phyloP scores from a whole-genome alignment of 2,113 vertebrate genomes.

The Crocuta crocuta region DNA sequence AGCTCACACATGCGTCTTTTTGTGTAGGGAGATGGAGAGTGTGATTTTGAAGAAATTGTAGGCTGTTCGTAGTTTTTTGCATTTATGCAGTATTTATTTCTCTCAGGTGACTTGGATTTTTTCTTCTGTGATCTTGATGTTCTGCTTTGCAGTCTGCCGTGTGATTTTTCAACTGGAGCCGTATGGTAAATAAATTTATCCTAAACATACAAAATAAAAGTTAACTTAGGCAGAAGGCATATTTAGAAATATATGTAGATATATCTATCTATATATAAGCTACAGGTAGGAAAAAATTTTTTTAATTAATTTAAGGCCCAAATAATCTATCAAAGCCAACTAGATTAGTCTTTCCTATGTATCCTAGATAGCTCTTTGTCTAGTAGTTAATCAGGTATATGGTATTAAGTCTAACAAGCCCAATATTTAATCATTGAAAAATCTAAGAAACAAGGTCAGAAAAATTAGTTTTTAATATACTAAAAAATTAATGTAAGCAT shows the following conservation, averaged over 20 bases:
- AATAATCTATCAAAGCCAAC: slow-evolving; percentile 35
- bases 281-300: neutral
- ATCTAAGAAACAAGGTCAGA: neutral
- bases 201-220: slow-evolving; percentile 80
- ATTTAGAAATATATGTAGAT: neutral
- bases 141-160: slow-evolving; percentile 69
- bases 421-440: slow-evolving; percentile 44
- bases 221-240: neutral
- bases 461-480: slow-evolving; percentile 20
- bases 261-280: neutral
- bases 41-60: slow-evolving; percentile 93
- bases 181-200: slow-evolving; percentile 69
- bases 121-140: slow-evolving; percentile 78
- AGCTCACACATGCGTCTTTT: slow-evolving; percentile 96
- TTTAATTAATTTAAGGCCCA: neutral
- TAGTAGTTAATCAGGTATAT: neutral
- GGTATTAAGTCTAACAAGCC: neutral
- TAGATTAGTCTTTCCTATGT: neutral
- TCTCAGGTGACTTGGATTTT: slow-evolving; percentile 74
- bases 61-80: slow-evolving; percentile 90
- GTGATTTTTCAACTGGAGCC: slow-evolving; percentile 80
- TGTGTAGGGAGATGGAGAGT: slow-evolving; percentile 95
- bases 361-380: neutral
- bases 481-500: slow-evolving; percentile 11
- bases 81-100: slow-evolving; percentile 70